Conservation (phyloP, 2,113 vertebrate genomes). For the Oncorhynchus keta region DNA sequence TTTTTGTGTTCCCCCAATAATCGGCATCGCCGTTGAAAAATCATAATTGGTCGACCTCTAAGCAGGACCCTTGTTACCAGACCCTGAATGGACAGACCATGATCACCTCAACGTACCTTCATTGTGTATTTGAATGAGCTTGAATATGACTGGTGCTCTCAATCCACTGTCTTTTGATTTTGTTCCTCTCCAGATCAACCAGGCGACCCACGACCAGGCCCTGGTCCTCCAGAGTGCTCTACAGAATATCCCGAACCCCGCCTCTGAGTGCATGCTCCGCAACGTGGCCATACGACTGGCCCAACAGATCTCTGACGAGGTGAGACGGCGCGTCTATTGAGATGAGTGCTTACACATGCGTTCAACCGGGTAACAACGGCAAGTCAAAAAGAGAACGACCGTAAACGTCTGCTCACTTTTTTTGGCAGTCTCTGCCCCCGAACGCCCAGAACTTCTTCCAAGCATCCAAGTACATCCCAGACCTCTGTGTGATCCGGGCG, state of each 20-base stretch:
- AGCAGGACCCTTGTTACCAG: not conserved
- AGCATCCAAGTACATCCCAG: conserved; percentile 89
- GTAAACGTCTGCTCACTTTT: not conserved
- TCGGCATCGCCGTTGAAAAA: no score
- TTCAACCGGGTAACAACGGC: no score
- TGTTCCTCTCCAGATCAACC: conserved; percentile 77
- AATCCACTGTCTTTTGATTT: not conserved
- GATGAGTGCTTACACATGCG: no score
- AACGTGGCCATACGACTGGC: conserved; percentile 90
- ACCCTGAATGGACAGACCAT: not conserved
- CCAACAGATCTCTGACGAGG: conserved; percentile 92
- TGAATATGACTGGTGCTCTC: not conserved
- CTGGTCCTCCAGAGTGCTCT: conserved; percentile 89
- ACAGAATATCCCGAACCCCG: conserved; percentile 91
- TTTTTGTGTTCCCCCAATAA: no score
- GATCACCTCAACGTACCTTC: not conserved
- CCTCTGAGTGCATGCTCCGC: conserved; percentile 89
- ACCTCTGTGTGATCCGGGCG: conserved; percentile 88
- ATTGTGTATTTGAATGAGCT: not conserved
- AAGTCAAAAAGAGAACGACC: not conserved
- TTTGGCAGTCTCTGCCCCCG: conserved; percentile 11
- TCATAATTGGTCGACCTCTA: no score
- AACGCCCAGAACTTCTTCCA: conserved; percentile 59
- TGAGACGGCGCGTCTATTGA: conserved; percentile 33
- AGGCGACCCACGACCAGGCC: conserved; percentile 88